Evolutionary conservation across 2,797 vertebrate genomes (phyloP).

Genomic region (Scomberomorus guttatus): DNA sequence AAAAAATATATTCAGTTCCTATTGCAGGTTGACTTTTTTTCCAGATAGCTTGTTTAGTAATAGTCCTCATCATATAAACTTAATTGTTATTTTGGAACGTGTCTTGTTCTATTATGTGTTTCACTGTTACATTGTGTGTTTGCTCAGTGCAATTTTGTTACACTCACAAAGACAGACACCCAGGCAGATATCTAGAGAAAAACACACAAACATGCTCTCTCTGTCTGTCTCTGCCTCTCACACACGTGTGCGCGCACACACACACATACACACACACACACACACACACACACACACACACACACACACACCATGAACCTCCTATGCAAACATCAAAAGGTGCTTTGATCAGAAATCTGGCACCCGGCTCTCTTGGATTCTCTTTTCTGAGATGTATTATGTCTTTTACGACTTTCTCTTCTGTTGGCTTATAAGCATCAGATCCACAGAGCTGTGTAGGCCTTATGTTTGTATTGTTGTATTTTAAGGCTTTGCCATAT

Average conservation of each 20-base stretch:
- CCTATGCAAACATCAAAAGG: slow-evolving; percentile 81
- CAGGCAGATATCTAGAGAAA: slow-evolving; percentile 55
- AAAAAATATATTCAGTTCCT: slow-evolving; percentile 13
- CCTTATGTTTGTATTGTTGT: slow-evolving; percentile 70
- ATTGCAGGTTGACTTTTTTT: slow-evolving; percentile 1
- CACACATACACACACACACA: slow-evolving; percentile 20
- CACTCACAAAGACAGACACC: slow-evolving; percentile 61
- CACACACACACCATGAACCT: slow-evolving; percentile 59
- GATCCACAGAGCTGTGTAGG: slow-evolving; percentile 64
- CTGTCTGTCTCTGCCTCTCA: slow-evolving; percentile 18
- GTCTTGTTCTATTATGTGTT: slow-evolving; percentile 14
- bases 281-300: slow-evolving; percentile 30
- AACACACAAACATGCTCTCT: slow-evolving; percentile 59
- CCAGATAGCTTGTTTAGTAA: slow-evolving; percentile 1
- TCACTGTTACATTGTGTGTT: slow-evolving; percentile 17
- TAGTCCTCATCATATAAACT: slow-evolving; percentile 16
- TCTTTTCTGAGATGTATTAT: slow-evolving; percentile 78
- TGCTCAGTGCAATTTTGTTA: slow-evolving; percentile 42
- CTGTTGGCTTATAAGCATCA: slow-evolving; percentile 71
- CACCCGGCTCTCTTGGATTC: slow-evolving; percentile 79
- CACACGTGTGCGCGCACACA: slow-evolving; percentile 14
- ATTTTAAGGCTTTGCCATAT: slow-evolving; percentile 68
- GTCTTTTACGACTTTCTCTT: slow-evolving; percentile 77
- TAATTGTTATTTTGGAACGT: slow-evolving; percentile 6
- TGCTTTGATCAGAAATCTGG: slow-evolving; percentile 85